phyloP scores from a whole-genome alignment of 2,797 vertebrate species.

The Sebastes iracundus region DNA sequence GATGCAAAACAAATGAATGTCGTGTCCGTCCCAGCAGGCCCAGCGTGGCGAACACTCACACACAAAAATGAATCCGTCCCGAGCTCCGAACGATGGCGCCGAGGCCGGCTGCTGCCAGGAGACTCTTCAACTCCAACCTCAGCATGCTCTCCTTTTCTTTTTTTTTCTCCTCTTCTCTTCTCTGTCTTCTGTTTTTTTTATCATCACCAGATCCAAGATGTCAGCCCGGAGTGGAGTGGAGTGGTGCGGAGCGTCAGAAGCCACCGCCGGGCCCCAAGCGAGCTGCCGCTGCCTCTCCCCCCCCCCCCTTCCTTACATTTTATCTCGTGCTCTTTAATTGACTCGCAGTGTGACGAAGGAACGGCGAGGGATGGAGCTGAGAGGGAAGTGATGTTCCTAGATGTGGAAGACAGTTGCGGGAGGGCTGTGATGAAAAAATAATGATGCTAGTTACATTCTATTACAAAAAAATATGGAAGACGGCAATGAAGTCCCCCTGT shows the following conservation, averaged over 20 bases:
- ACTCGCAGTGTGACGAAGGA: constrained; percentile 56
- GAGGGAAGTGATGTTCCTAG: constrained; percentile 66
- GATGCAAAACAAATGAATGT: not conserved
- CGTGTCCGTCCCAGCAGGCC: not conserved
- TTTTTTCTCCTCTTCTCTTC: not conserved
- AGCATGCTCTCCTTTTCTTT: not conserved
- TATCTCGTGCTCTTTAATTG: constrained; percentile 71
- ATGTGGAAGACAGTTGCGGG: constrained; percentile 69
- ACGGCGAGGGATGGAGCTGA: constrained; percentile 36
- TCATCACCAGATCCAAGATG: constrained; percentile 1
- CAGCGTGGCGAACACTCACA: not conserved
- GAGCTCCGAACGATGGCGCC: not conserved
- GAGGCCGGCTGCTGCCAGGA: not conserved
- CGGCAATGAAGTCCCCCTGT: constrained; percentile 48
- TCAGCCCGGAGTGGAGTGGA: not conserved
- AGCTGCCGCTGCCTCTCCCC: not conserved
- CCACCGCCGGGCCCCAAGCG: not conserved
- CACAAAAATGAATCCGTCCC: not conserved
- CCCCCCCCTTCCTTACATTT: constrained; percentile 11
- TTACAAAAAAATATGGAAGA: constrained; percentile 65
- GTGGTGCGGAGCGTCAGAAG: not conserved
- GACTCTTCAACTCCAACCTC: not conserved
- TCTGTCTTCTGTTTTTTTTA: not conserved
- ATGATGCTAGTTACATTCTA: constrained; percentile 75
- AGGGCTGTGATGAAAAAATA: constrained; percentile 78